These are phyloP conservation scores for Rattus norvegicus DNA, from an alignment of 2,113 vertebrate species.

Conservation along the genomic window GRCr8 NC_086039.1:68570501-68571000, in stretches of 20 bases:
- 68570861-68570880: background rate
- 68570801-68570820: background rate
- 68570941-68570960: background rate
- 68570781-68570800: background rate
- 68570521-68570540: no score
- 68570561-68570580: no score
- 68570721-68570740: background rate
- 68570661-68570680: background rate
- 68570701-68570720: background rate
- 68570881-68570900: background rate
- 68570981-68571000: background rate
- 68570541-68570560: background rate
- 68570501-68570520: background rate
- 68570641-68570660: background rate
- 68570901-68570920: background rate
- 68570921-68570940: no score
- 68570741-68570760: background rate
- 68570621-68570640: no score
- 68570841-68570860: background rate
- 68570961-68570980: background rate
- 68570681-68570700: background rate
- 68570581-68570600: background rate
- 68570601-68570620: background rate
- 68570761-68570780: background rate
- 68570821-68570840: background rate